Percentiles rank a stretch among this genome's conserved stretches.
Conservation (phyloP, 2,888 invertebrate species). For the Rosalia funebris region DNA sequence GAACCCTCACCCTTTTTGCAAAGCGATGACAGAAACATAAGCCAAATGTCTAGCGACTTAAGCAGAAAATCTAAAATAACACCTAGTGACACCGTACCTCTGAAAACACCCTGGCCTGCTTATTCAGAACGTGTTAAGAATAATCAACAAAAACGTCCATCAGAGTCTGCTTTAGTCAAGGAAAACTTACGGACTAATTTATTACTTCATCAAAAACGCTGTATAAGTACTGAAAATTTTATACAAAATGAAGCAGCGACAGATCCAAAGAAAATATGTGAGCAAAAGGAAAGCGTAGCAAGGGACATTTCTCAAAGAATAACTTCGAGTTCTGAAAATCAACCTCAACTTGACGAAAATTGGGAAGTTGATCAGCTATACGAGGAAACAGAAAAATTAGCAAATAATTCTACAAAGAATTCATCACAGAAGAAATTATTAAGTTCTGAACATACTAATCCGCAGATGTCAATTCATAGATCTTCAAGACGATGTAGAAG, state of each 20-base stretch:
- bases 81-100: not conserved
- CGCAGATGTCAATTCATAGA: not conserved
- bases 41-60: not conserved
- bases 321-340: not conserved
- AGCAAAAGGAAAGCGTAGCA: not conserved
- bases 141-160: not conserved
- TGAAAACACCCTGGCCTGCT: not conserved
- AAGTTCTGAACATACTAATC: not conserved
- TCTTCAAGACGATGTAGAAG: not conserved
- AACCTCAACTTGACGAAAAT: no score
- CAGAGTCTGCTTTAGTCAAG: not conserved
- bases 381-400: not conserved
- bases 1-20: slow-evolving; percentile 7
- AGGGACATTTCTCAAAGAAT: not conserved
- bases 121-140: slow-evolving; percentile 14
- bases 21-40: not conserved
- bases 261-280: not conserved
- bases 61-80: not conserved
- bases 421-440: not conserved
- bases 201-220: not conserved
- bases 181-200: not conserved
- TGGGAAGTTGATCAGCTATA: no score
- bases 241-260: not conserved
- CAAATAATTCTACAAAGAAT: no score
- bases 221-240: not conserved